Percentiles rank a stretch among this genome's conserved stretches.
Conservation (phyloP, 2,113 vertebrate species). For the Carettochelys insculpta region DNA sequence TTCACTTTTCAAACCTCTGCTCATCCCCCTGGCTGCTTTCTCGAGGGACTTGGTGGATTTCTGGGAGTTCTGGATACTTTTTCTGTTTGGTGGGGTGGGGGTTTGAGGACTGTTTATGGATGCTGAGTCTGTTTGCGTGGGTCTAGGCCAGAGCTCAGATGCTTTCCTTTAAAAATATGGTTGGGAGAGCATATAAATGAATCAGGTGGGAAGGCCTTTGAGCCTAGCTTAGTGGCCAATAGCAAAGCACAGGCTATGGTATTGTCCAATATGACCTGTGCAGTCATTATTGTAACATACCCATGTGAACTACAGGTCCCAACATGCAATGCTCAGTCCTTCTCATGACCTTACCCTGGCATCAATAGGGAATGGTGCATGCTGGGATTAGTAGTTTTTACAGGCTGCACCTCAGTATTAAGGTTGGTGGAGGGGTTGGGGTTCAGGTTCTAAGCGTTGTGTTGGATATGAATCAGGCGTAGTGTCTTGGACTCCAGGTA, state of each 20-base stretch:
- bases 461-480: not conserved
- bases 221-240: not conserved
- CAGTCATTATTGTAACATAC: fast-evolving
- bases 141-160: slow-evolving; percentile 20
- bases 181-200: not conserved
- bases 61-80: slow-evolving; percentile 29
- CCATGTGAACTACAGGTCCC: fast-evolving
- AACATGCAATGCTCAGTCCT: fast-evolving
- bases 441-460: not conserved
- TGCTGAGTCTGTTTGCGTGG: not conserved
- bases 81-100: slow-evolving; percentile 54
- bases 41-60: not conserved
- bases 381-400: not conserved
- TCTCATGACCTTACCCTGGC: not conserved
- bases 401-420: not conserved
- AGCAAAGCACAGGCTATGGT: not conserved
- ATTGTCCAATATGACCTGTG: not conserved
- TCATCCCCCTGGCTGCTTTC: slow-evolving; percentile 17
- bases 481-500: not conserved
- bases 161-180: not conserved
- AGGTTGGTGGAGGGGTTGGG: not conserved
- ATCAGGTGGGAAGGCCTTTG: not conserved
- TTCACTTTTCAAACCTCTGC: slow-evolving; percentile 37
- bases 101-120: not conserved
- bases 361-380: not conserved